Conservation (phyloP, 2,888 invertebrate species). For the Amiota minor region DNA sequence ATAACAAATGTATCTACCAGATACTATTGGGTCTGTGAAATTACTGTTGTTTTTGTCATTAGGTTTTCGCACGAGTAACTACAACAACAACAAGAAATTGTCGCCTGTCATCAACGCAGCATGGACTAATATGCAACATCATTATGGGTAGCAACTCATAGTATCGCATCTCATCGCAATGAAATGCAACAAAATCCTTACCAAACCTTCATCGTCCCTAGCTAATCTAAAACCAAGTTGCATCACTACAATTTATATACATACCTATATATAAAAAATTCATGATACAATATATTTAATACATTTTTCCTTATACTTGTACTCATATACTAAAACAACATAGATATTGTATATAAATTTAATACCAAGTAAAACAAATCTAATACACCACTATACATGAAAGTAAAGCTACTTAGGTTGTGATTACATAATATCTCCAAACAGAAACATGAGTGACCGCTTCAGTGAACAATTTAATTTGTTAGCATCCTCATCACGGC, state of each 20-base stretch:
- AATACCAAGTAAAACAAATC: no score
- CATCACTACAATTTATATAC: slow-evolving; percentile 23
- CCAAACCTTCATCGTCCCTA: neutral
- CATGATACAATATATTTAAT: neutral
- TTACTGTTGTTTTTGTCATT: no score
- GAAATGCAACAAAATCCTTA: neutral
- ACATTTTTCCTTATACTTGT: neutral
- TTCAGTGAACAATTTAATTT: no score
- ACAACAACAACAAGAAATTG: neutral
- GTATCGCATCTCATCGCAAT: neutral
- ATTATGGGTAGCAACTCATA: neutral
- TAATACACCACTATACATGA: no score
- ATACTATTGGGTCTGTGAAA: no score
- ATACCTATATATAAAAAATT: neutral
- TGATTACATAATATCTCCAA: no score
- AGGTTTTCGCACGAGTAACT: neutral
- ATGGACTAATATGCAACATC: slow-evolving; percentile 2
- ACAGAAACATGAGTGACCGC: no score
- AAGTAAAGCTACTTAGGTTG: no score
- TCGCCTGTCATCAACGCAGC: slow-evolving; percentile 19
- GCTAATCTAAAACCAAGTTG: slow-evolving; percentile 20
- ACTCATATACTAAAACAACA: no score
- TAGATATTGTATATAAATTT: no score
- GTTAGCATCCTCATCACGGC: no score
- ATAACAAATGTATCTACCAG: no score